Conservation (phyloP, 1,140 invertebrate genomes). For the Drosophila sp. region DNA sequence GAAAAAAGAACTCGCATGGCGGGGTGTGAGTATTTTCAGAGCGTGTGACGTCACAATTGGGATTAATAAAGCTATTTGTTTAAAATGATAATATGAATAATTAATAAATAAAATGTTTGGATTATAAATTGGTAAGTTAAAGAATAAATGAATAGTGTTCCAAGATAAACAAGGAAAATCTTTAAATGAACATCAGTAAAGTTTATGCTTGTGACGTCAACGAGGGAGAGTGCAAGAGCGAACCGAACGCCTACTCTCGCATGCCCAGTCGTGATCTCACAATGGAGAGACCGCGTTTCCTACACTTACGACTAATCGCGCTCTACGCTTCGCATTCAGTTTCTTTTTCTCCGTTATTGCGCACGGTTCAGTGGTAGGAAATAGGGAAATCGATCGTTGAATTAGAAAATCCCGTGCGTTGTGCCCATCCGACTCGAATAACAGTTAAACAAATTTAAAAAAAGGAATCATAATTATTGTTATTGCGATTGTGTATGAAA, state of each 20-base stretch:
- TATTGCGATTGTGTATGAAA: slow-evolving; percentile 52
- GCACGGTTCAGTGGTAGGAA: slow-evolving; percentile 71
- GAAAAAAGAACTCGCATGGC: slow-evolving; percentile 19
- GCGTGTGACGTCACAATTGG: slow-evolving; percentile 36
- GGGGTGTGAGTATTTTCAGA: background rate
- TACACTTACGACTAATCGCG: slow-evolving; percentile 45
- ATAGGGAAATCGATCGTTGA: slow-evolving; percentile 56
- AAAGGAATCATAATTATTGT: slow-evolving; percentile 58
- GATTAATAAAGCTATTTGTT: too few species aligned
- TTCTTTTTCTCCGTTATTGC: slow-evolving; percentile 75
- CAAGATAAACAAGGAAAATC: too few species aligned
- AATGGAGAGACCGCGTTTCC: too few species aligned
- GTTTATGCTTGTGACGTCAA: slow-evolving; percentile 25
- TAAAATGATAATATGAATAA: too few species aligned
- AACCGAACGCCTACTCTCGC: background rate
- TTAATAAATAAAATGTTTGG: background rate
- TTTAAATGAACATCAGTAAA: too few species aligned
- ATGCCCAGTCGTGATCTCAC: slow-evolving; percentile 34
- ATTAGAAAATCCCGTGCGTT: slow-evolving; percentile 63
- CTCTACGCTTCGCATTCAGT: slow-evolving; percentile 68
- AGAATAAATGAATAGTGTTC: too few species aligned
- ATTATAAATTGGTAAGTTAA: background rate
- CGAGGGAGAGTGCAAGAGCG: slow-evolving; percentile 10
- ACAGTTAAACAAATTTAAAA: slow-evolving; percentile 41
- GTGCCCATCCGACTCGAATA: slow-evolving; percentile 68